Evolutionary conservation across 1,140 invertebrate genomes (phyloP), one percentile per base, ranked within the genome.

Genomic region (Aporrectodea caliginosa): DNA sequence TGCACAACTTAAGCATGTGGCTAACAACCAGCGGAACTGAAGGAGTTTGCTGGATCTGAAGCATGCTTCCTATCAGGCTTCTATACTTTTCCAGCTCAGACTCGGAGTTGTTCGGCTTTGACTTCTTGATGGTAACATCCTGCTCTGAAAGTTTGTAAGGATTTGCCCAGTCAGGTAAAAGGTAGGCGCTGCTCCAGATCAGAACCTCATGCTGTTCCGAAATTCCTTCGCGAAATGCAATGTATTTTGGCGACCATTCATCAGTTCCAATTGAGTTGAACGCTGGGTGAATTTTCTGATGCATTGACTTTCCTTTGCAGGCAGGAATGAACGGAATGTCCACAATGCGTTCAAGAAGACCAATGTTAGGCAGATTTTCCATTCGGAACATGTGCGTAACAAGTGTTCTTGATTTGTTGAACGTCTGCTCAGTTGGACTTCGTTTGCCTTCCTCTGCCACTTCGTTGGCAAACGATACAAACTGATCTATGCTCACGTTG

Each of bases 91-190:
- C 35, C 1, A 68, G 73, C 43, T 58, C 43, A 12, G n/a, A 22
- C n/a, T 69, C 77, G 30, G 1, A 16, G 1, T 72, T 69, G 34
- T 35, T 58, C 12, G 29, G 22, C 16, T 68, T 22, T n/a, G n/a
- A n/a, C 0, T 27, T 29, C 14, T 68, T 58, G 29, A 74, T 72
- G n/a, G 29, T 35, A 0, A 75, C 30, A 71, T 72, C 75, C n/a
- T 31, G 29, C 16, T 69, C 73, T 29, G 78, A 31, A 29, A 79
- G 30, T 43, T 34, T 43, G 77, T 43, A 78, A 6, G 80, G 80
- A 34, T 81, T 78, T 1, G 80, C 80, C 80, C 80, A 81, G 70
- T 81, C 76, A n/a, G 80, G 80, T 1, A 81, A 70, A 16, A 81
- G 76, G 31, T 71, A 76, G 1, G 76, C 35, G 58, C 69, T 73